Evolutionary conservation across 2,888 invertebrate species (phyloP).

Genomic region (Penaeus monodon): DNA sequence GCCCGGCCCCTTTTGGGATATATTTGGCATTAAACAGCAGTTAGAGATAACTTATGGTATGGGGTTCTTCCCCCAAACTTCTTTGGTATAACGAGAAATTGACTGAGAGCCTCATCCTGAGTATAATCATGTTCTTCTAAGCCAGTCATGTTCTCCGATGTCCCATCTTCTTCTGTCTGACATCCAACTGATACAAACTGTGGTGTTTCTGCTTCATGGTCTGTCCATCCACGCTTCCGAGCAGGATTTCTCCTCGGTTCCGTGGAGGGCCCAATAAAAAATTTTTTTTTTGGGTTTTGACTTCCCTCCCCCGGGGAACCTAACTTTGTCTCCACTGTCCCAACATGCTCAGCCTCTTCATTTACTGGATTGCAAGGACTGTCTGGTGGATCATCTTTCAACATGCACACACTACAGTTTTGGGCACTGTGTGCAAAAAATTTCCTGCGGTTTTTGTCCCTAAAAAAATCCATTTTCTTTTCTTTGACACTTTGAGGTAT

Average conservation of each 20-base stretch:
- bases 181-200: slow-evolving; percentile 17
- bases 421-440: slow-evolving; percentile 43
- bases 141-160: slow-evolving; percentile 21
- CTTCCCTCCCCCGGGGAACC: background rate
- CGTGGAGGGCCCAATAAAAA: background rate
- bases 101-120: slow-evolving; percentile 41
- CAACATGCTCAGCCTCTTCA: background rate
- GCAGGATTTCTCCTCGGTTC: slow-evolving; percentile 48
- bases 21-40: slow-evolving; percentile 43
- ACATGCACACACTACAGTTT: slow-evolving; percentile 36
- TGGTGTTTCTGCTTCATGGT: background rate
- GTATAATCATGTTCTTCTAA: slow-evolving; percentile 54
- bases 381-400: slow-evolving; percentile 11
- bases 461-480: slow-evolving; percentile 48
- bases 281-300: too few relatives aligned
- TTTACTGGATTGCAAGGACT: background rate
- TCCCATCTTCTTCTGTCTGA: slow-evolving; percentile 20
- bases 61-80: slow-evolving; percentile 39
- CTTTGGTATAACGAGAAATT: slow-evolving; percentile 38
- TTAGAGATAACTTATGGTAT: slow-evolving; percentile 45
- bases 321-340: background rate
- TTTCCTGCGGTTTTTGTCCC: slow-evolving; percentile 41
- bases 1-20: slow-evolving; percentile 41
- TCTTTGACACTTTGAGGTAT: slow-evolving; percentile 47
- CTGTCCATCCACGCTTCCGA: slow-evolving; percentile 36